phyloP scores from a whole-genome alignment of 2,797 vertebrate genomes.

The Diceros bicornis region DNA sequence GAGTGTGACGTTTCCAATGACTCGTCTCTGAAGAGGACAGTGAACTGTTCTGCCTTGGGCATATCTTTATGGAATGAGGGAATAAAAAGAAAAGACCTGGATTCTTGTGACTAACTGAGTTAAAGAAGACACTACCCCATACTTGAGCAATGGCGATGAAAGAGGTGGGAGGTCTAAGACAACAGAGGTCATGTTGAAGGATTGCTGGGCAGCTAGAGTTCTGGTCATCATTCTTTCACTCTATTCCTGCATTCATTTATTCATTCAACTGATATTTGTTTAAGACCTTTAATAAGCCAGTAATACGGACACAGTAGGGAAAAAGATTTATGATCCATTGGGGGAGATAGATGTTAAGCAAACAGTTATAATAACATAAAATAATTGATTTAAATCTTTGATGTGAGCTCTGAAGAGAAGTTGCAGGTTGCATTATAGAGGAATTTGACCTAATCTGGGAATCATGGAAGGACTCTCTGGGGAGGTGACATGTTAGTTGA shows the following conservation, averaged over 20 bases:
- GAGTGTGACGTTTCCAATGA: neutral
- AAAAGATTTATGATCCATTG: neutral
- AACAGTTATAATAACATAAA: neutral
- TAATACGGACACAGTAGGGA: neutral
- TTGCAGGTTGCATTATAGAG: neutral
- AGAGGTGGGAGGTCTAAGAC: neutral
- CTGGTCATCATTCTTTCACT: neutral
- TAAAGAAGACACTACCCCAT: neutral
- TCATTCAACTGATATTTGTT: neutral
- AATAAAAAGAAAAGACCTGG: constrained; percentile 5
- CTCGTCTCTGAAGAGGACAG: neutral
- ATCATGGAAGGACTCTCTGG: neutral
- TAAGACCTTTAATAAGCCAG: neutral
- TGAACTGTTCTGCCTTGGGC: neutral
- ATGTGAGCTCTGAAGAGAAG: neutral
- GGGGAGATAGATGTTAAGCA: neutral
- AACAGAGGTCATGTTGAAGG: neutral
- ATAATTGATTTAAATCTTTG: neutral
- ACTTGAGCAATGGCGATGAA: neutral
- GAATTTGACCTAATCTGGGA: neutral
- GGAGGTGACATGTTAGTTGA: neutral
- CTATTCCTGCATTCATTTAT: neutral
- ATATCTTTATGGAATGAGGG: constrained; percentile 4
- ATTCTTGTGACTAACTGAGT: neutral
- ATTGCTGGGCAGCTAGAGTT: neutral